Percentiles rank a stretch among this genome's conserved stretches.
These are phyloP conservation scores for Babylonia areolata DNA, from an alignment of 1,140 invertebrate species.

Conservation along the genomic window DNA sequence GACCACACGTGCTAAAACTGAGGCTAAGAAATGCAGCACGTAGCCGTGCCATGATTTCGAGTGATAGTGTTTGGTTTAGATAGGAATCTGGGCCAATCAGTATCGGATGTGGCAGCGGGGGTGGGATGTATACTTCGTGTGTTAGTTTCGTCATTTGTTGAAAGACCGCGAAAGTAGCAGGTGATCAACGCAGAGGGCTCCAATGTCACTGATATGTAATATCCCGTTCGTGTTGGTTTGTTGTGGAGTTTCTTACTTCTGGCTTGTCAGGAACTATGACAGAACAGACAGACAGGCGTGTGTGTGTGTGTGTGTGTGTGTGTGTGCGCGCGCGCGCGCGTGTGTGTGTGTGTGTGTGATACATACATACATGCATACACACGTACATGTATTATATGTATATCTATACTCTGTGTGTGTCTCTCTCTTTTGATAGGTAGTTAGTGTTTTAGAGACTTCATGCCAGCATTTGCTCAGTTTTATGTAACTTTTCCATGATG, in stretches of 20 bases:
- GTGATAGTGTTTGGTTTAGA: background rate
- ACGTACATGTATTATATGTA: background rate
- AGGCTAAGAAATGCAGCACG: background rate
- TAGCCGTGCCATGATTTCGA: background rate
- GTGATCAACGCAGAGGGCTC: background rate
- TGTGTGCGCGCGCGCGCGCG: background rate
- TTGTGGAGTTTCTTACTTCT: too few species aligned
- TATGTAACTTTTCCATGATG: too few species aligned
- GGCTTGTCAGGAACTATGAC: background rate
- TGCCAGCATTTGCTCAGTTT: too few species aligned
- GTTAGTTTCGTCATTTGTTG: too few species aligned
- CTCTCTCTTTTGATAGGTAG: background rate
- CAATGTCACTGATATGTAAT: background rate
- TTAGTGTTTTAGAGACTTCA: too few species aligned
- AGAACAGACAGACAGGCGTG: background rate
- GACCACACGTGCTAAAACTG: background rate
- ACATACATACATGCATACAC: background rate
- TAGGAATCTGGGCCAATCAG: background rate
- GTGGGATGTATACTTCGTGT: too few species aligned
- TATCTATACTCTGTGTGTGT: background rate
- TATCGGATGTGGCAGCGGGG: background rate
- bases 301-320: background rate
- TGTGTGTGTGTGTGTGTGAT: background rate
- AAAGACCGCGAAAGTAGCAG: background rate
- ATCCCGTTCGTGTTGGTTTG: background rate